phyloP scores from a whole-genome alignment of 2,888 invertebrate species.

The Chrysolina haemoptera region DNA sequence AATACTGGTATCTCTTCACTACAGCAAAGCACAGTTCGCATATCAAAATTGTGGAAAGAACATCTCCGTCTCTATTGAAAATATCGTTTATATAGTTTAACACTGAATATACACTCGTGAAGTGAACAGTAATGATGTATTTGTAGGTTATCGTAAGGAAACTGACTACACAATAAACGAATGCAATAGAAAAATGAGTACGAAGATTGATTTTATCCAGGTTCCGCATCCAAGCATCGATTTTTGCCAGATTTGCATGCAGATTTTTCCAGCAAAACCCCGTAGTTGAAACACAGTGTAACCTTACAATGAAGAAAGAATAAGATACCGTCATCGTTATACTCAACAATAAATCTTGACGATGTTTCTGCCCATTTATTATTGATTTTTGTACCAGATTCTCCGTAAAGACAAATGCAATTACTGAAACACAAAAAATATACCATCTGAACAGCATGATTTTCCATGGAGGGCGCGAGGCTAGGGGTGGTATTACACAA shows the following conservation, averaged over 20 bases:
- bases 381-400: no score
- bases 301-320: background rate
- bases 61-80: background rate
- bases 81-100: background rate
- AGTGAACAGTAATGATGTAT: background rate
- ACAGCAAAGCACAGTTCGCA: background rate
- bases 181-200: background rate
- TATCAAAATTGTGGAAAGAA: background rate
- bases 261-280: background rate
- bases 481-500: background rate
- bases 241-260: background rate
- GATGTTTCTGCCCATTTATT: no score
- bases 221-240: background rate
- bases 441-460: background rate
- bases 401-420: background rate
- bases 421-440: background rate
- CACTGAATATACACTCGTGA: no score
- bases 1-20: background rate
- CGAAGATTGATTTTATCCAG: background rate
- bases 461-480: background rate
- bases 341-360: no score
- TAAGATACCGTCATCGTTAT: background rate
- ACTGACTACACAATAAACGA: background rate
- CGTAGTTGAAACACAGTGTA: background rate
- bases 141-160: background rate